These are phyloP conservation scores for Lophura nycthemera DNA, from an alignment of 2,113 vertebrate species.

Conservation along the genomic window DNA sequence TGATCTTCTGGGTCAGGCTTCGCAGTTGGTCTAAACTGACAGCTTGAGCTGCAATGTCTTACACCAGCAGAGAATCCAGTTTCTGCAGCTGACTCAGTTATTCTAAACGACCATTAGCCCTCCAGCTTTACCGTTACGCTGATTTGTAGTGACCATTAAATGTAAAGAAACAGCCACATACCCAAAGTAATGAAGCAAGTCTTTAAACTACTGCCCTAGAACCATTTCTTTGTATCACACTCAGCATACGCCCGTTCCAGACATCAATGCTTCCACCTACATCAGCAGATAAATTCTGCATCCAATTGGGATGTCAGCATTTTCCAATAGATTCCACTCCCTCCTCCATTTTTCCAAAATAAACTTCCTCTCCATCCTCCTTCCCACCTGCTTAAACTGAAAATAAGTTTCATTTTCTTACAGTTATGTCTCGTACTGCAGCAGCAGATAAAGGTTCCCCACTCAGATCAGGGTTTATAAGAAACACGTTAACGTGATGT, in stretches of 20 bases:
- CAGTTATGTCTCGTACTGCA: background rate
- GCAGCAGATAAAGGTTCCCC: background rate
- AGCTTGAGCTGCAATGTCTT: conserved; percentile 8
- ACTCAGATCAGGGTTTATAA: background rate
- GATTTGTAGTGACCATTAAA: conserved; percentile 47
- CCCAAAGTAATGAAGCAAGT: conserved; percentile 1
- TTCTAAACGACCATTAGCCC: conserved; percentile 34
- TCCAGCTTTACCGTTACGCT: conserved; percentile 40
- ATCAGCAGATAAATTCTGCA: background rate
- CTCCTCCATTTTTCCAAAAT: background rate
- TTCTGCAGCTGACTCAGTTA: conserved; percentile 28
- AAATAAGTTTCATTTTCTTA: background rate
- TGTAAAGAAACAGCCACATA: conserved; percentile 19
- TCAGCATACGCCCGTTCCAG: background rate
- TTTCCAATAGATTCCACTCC: background rate
- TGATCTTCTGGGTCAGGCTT: conserved; percentile 4
- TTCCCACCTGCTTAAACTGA: background rate
- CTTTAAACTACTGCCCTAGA: conserved; percentile 10
- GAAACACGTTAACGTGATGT: background rate
- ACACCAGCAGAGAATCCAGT: background rate
- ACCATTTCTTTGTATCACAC: background rate
- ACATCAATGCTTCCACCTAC: background rate
- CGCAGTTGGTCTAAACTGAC: background rate
- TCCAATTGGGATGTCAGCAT: background rate
- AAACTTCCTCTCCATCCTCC: background rate